Percentiles rank a stretch among this genome's conserved stretches.
Conservation (phyloP, 2,888 invertebrate species). For the Scaptomyza tumidula region DNA sequence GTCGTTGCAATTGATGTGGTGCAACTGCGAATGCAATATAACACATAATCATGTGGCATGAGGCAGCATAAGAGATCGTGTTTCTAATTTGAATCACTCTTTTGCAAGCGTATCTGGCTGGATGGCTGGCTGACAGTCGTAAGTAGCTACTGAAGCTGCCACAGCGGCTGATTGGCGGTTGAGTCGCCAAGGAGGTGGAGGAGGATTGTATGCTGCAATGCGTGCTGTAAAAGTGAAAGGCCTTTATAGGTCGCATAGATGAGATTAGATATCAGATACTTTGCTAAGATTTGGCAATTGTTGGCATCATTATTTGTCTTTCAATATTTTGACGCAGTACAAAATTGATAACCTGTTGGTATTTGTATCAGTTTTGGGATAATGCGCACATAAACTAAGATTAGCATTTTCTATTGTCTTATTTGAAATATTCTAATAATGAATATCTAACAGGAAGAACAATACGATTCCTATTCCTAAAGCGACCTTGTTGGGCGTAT, state of each 20-base stretch:
- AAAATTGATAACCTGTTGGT: conserved; percentile 50
- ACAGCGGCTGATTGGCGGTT: conserved; percentile 31
- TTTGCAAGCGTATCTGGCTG: conserved; percentile 44
- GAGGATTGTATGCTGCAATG: conserved; percentile 51
- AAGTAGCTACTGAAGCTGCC: conserved; percentile 46
- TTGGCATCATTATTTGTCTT: conserved; percentile 51
- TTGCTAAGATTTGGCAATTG: conserved; percentile 64
- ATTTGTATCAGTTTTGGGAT: conserved; percentile 8
- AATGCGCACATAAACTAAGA: conserved; percentile 26
- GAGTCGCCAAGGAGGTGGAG: conserved; percentile 6
- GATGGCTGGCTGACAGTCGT: conserved; percentile 33
- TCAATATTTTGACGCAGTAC: conserved; percentile 1
- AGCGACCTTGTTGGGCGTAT: conserved; percentile 28
- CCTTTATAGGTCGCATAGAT: conserved; percentile 67
- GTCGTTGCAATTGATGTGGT: conserved; percentile 15
- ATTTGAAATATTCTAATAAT: conserved; percentile 42
- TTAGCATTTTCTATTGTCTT: conserved; percentile 64
- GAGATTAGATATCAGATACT: conserved; percentile 67
- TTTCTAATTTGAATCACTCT: conserved; percentile 56
- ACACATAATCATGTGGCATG: conserved; percentile 27
- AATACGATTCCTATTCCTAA: conserved; percentile 25
- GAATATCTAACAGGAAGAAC: conserved; percentile 44
- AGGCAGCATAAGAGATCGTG: conserved; percentile 36
- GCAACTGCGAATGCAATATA: conserved; percentile 24
- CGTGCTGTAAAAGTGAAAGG: conserved; percentile 75